Evolutionary conservation across 2,797 vertebrate species (phyloP), one percentile per base, ranked within the genome.

Genomic region (Enoplosus armatus): DNA sequence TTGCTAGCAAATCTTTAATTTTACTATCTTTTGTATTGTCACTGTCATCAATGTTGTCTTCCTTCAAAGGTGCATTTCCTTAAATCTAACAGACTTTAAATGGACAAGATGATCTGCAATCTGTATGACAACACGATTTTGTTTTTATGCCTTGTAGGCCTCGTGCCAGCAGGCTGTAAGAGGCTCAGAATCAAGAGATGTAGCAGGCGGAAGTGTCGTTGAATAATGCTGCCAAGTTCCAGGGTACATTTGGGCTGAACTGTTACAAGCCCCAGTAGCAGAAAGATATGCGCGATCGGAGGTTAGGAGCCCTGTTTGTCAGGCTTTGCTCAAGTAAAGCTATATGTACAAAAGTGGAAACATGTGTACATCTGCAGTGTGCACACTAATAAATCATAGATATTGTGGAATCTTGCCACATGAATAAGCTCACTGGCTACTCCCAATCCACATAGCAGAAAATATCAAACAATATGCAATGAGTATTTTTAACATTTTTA

Each of bases 261-360:
- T 48, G 31, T 51, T 63, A 56, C 53, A 47, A 62, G 39, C 27
- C 43, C 56, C 11, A 16, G 67, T 47, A 61, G 56, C 26, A 48
- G 37, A 60, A 29, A 18, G 47, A 70, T 53, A 20, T 59, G 18
- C 11, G 15, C 55, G 47, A 58, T 59, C 14, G 2, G 33, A 39
- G 55, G 16, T 39, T 8, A 10, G 10, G 27, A 55, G 47, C 43
- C 20, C 41, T 61, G 31, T 37, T 37, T 3, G 14, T 53, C 24
- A n/a, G 11, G n/a, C 43, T 67, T 64, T 61, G 55, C 48, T 45
- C 53, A 20, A 61, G 56, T 10, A 14, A 62, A 60, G 24, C 27
- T 66, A 18, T 24, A 60, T 39, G 16, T 75, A 8, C 27, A 48
- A 45, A 85, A 84, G 48, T 84, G 64, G 72, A 82, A 82, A 84